A percentile compares a stretch with the other conserved stretches of the same genome.
These are phyloP conservation scores for Drosophila truncata DNA, from an alignment of 1,140 invertebrate species.

Conservation along the genomic window DNA sequence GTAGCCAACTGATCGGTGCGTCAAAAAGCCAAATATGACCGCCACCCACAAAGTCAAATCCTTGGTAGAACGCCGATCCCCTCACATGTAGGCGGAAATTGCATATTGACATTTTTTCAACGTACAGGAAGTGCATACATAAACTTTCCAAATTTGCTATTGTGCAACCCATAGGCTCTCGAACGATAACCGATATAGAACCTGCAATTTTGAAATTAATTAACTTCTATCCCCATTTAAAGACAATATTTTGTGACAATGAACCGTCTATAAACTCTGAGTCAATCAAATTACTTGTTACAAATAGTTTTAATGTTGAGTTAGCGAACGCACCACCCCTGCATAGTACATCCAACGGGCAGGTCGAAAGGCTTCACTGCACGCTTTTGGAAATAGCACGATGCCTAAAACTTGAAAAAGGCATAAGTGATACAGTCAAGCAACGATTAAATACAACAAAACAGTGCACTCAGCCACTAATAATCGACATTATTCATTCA, in stretches of 20 bases:
- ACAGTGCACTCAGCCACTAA: too few relatives aligned
- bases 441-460: too few relatives aligned
- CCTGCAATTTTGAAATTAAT: slow-evolving; percentile 2
- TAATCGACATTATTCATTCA: too few relatives aligned
- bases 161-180: too few relatives aligned
- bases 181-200: slow-evolving; percentile 1
- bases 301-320: neutral
- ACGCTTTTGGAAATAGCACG: too few relatives aligned
- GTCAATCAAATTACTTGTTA: neutral
- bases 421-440: too few relatives aligned
- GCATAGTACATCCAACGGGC: too few relatives aligned
- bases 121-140: neutral
- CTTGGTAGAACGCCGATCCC: neutral
- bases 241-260: slow-evolving; percentile 16
- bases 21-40: slow-evolving; percentile 14
- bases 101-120: slow-evolving; percentile 5
- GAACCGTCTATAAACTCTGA: slow-evolving; percentile 1
- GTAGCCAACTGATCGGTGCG: too few relatives aligned
- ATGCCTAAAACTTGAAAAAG: too few relatives aligned
- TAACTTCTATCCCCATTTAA: neutral
- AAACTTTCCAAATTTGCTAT: neutral
- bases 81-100: neutral
- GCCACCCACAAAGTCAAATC: neutral
- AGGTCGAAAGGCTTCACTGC: too few relatives aligned
- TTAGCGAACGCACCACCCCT: slow-evolving; percentile 9